These are phyloP conservation scores for Emys orbicularis DNA, from an alignment of 2,797 vertebrate species.

Conservation along the genomic window DNA sequence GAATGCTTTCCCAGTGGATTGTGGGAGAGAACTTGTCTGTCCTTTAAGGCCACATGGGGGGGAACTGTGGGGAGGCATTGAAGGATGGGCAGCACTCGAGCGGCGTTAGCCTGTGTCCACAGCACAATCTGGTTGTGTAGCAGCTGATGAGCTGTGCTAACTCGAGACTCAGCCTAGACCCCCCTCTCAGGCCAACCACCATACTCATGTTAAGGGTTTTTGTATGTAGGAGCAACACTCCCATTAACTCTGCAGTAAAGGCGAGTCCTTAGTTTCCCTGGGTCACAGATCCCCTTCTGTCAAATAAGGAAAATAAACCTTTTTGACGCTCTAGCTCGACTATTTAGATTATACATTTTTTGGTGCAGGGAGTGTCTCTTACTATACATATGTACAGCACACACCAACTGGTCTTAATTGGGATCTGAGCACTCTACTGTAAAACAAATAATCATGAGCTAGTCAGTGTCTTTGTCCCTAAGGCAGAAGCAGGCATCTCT, in stretches of 20 bases:
- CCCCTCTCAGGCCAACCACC: neutral
- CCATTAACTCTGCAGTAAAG: too few species aligned
- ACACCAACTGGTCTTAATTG: neutral
- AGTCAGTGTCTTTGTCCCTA: neutral
- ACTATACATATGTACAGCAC: neutral
- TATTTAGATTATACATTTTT: neutral
- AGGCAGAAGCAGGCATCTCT: neutral
- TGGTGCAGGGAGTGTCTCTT: neutral
- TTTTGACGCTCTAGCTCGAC: neutral
- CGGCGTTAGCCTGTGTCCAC: neutral
- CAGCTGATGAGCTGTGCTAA: neutral
- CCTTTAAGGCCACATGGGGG: too few species aligned
- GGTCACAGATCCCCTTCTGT: neutral
- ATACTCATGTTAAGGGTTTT: too few species aligned
- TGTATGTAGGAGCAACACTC: neutral
- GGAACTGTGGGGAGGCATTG: too few species aligned
- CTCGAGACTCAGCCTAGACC: neutral
- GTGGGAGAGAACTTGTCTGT: too few species aligned
- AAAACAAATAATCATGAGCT: neutral
- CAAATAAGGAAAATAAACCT: neutral
- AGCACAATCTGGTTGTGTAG: neutral
- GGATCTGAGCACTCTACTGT: neutral
- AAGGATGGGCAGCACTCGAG: too few species aligned
- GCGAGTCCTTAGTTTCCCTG: neutral
- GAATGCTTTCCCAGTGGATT: too few species aligned